These are phyloP conservation scores for Melanotaenia pygmaea DNA, from an alignment of 2,797 vertebrate genomes.

Conservation along the genomic window DNA sequence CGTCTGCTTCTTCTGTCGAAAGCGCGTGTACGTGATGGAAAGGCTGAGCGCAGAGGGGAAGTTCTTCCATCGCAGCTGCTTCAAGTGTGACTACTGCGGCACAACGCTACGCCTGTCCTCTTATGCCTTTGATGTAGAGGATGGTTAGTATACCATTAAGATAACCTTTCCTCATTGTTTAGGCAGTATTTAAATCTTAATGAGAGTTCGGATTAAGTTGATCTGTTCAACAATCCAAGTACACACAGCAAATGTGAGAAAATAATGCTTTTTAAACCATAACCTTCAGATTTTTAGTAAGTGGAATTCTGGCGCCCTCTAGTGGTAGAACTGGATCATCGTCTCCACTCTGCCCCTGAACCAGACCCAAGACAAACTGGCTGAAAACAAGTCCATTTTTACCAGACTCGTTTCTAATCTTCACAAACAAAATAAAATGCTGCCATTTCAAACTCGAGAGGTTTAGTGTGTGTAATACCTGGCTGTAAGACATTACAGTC, in stretches of 20 bases:
- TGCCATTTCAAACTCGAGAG: neutral
- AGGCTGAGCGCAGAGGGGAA: slow-evolving; percentile 95
- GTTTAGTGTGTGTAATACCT: neutral
- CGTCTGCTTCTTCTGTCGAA: slow-evolving; percentile 95
- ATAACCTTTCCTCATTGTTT: neutral
- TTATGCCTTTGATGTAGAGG: slow-evolving; percentile 94
- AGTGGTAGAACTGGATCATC: neutral
- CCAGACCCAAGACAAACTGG: neutral
- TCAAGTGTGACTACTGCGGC: slow-evolving; percentile 95
- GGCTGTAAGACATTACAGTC: neutral
- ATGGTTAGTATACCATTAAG: slow-evolving; percentile 81
- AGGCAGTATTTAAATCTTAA: neutral
- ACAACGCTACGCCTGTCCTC: slow-evolving; percentile 95
- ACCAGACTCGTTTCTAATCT: neutral
- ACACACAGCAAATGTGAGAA: accelerated
- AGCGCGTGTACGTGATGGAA: slow-evolving; percentile 98
- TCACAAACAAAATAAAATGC: neutral
- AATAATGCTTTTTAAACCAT: neutral
- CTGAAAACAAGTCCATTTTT: neutral
- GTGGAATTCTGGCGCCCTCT: neutral
- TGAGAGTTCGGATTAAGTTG: neutral
- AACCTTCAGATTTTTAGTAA: neutral
- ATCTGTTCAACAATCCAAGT: neutral
- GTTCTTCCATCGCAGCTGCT: slow-evolving; percentile 99
- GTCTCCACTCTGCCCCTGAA: no score